Base-by-base conservation (phyloP, 2,113 vertebrate genomes). In the Meles meles region DNA sequence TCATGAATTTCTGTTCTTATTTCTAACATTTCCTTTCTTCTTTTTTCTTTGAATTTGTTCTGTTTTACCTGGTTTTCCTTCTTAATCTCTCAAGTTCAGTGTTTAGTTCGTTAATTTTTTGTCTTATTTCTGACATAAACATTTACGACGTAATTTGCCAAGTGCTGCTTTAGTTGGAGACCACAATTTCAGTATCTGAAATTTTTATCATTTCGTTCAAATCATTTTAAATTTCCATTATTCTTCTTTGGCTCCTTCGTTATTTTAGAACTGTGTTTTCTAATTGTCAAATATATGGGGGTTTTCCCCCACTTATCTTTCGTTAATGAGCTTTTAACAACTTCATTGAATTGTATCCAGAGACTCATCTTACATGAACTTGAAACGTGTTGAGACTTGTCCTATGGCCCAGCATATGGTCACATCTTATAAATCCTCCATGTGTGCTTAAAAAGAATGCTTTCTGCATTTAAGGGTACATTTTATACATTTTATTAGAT, bases 211-310 rank as follows among this genome's bases (percentile, higher is more conserved):
- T 42, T 61, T 59, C 2, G 1, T 59, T 87, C 47, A 77, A 93
- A n/a, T 93, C 81, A 63, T 74, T 93, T 86, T 8, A 85, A 59
- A 65, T 92, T 83, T 88, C 31, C 39, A n/a, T 93, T 80, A 17
- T 63, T 93, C 42, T 93, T 92, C 72, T 91, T 88, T 82, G 13
- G 47, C 10, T 47, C 67, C 52, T 72, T 34, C 31, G 8, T 81
- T 94, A 49, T 87, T 95, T 90, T 91, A 71, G 44, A 96, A 57
- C 34, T 67, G n/a, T 88, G 20, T 85, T 86, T 76, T 72, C 18
- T 83, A 82, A 65, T 55, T 74, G 4, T 94, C 52, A 91, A 71
- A 55, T 77, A n/a, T 29, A 18, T 61, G 57, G 42, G 14, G 0
- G 3, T 29, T 69, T 94, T 34, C 84, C 7, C 57, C 79, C 5